Percentiles rank a stretch among this genome's conserved stretches.
phyloP scores from a whole-genome alignment of 2,888 invertebrate species.

The Drosophila rubida region DNA sequence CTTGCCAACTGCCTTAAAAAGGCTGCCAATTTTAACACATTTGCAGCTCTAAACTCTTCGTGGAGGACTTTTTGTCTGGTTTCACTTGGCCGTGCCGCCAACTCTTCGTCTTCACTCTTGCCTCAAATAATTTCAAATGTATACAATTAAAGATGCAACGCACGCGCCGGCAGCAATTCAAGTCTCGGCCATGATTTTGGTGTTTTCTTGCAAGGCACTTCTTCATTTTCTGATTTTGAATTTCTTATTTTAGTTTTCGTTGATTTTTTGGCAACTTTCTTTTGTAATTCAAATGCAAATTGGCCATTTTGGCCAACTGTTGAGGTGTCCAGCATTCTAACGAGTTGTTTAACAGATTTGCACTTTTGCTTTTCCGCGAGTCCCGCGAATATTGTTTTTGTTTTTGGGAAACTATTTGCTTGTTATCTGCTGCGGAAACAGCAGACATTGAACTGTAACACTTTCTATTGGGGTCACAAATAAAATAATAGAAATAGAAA shows the following conservation, averaged over 20 bases:
- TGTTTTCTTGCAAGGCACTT: conserved; percentile 33
- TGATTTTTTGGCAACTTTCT: conserved; percentile 69
- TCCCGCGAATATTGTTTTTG: not conserved
- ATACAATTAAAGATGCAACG: conserved; percentile 78
- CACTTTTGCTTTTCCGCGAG: conserved; percentile 69
- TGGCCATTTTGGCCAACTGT: conserved; percentile 25
- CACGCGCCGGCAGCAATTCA: conserved; percentile 64
- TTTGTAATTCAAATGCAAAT: conserved; percentile 76
- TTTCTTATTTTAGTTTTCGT: conserved; percentile 8
- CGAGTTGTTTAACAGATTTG: conserved; percentile 41
- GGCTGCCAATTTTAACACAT: conserved; percentile 72
- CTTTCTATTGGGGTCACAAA: conserved; percentile 76
- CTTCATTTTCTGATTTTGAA: conserved; percentile 7
- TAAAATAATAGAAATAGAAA: conserved; percentile 37
- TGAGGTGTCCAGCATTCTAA: conserved; percentile 63
- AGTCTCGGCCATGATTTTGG: conserved; percentile 49
- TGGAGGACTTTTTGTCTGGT: conserved; percentile 39
- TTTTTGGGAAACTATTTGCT: conserved; percentile 6
- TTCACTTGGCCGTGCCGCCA: conserved; percentile 45
- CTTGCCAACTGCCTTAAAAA: conserved; percentile 46
- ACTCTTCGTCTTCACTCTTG: not conserved
- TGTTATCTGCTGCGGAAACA: conserved; percentile 42
- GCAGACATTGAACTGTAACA: conserved; percentile 81
- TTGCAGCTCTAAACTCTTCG: conserved; percentile 36
- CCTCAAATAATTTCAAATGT: conserved; percentile 58